Evolutionary conservation across 1,140 invertebrate genomes (phyloP).

Genomic region (Heliconius nattereri): DNA sequence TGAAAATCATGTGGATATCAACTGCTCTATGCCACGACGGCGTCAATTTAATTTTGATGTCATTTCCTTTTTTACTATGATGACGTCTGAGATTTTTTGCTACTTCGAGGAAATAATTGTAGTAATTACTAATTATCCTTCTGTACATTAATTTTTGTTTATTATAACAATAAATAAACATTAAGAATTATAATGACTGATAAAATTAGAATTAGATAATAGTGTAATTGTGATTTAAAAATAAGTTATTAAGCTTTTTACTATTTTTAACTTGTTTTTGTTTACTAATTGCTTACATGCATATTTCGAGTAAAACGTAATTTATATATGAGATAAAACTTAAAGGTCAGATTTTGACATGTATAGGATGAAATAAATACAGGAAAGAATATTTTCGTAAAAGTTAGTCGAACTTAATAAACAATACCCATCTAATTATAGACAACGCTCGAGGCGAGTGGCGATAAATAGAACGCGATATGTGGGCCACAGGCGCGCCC

Average conservation of each 20-base stretch:
- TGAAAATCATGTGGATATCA: too few species aligned
- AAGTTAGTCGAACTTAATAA: slow-evolving; percentile 65
- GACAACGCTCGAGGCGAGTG: slow-evolving; percentile 63
- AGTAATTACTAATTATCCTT: slow-evolving; percentile 19
- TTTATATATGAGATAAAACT: neutral
- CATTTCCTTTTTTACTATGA: slow-evolving; percentile 1
- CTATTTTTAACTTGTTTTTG: neutral
- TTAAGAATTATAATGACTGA: neutral
- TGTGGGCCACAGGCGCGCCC: slow-evolving; percentile 70
- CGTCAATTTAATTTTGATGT: neutral
- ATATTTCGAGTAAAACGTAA: too few species aligned
- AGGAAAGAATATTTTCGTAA: slow-evolving; percentile 55
- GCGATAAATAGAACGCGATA: slow-evolving; percentile 74
- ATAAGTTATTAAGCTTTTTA: neutral
- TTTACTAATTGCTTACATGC: too few species aligned
- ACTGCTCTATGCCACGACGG: too few species aligned
- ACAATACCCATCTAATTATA: slow-evolving; percentile 75
- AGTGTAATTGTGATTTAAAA: neutral
- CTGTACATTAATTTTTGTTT: neutral
- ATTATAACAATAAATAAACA: neutral
- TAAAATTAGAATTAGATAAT: neutral
- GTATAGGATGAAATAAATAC: slow-evolving; percentile 46
- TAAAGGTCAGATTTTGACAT: neutral
- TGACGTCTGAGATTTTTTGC: neutral
- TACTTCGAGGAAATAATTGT: slow-evolving; percentile 15